Base-by-base conservation (phyloP, 2,113 vertebrate genomes). In the Cebidichthys violaceus region DNA sequence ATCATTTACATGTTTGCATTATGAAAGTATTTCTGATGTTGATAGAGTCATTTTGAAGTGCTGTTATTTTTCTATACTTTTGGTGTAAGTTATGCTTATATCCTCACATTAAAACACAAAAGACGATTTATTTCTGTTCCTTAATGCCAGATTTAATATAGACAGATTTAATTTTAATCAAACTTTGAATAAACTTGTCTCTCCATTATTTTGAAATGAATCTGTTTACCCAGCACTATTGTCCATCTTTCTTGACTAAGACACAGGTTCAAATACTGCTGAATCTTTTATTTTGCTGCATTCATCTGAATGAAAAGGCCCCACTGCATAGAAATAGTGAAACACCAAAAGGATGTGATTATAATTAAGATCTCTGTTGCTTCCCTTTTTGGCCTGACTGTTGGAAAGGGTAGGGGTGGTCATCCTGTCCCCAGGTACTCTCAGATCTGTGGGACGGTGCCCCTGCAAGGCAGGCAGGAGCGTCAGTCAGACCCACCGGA, bases 341-440 rank as follows among this genome's bases (percentile, higher is more conserved):
- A 39, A 55, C 67, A 27, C 10, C 24, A 61, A 33, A 35, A 52
- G 47, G 59, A 65, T 65, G 39, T 54, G 31, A 41, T 47, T 57
- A 52, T 81, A 88, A 87, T 79, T 69, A 70, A 73, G 17, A 69
- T 37, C 55, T 79, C 71, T 54, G 62, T 65, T 59, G 37, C 70
- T 81, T 92, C 79, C 71, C 70, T 62, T 27, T 15, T 74, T 35
- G 41, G 62, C 45, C 60, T 54, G 47, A 59, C 71, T 72, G 39
- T 79, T 66, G 68, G 35, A 75, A 31, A 86, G 89, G 86, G 77
- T 72, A 79, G 75, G 78, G 70, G 33, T 59, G 84, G 66, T 81
- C 50, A 43, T 81, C 73, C 50, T 70, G 65, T 77, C 77, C 77
- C 60, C 71, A 88, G 83, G 85, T 89, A 62, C 69, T 70, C 22